These are phyloP conservation scores for Sanderia malayensis DNA, from an alignment of 30 jellyfish, hydroid and myxozoan species.

Conservation along the genomic window DNA sequence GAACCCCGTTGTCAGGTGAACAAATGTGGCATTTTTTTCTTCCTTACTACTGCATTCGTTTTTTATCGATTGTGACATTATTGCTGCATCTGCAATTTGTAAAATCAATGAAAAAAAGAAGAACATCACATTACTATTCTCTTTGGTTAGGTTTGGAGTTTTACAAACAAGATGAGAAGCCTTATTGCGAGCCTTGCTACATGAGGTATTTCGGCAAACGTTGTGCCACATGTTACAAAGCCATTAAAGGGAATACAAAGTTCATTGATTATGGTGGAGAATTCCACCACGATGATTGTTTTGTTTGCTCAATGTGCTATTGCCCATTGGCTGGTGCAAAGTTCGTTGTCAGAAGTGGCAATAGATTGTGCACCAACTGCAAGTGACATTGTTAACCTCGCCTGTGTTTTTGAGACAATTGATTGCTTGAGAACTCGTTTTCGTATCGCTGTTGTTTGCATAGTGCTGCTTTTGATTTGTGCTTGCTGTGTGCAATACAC, in stretches of 20 bases:
- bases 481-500: too few relatives aligned
- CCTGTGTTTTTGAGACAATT: too few relatives aligned
- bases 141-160: slow-evolving; percentile 62
- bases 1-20: slow-evolving; percentile 79
- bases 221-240: slow-evolving; percentile 80
- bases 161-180: slow-evolving; percentile 76
- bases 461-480: too few relatives aligned
- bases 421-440: too few relatives aligned
- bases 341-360: slow-evolving; percentile 75
- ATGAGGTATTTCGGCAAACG: slow-evolving; percentile 73
- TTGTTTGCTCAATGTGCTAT: slow-evolving; percentile 74
- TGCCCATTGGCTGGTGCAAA: slow-evolving; percentile 82
- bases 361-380: slow-evolving; percentile 77
- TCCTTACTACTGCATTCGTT: too few relatives aligned
- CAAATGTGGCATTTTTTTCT: too few relatives aligned
- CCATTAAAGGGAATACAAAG: slow-evolving; percentile 86
- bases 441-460: too few relatives aligned
- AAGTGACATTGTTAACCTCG: slow-evolving; percentile 34
- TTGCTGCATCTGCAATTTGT: too few relatives aligned
- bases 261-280: slow-evolving; percentile 79
- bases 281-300: slow-evolving; percentile 85
- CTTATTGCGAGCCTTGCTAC: slow-evolving; percentile 91
- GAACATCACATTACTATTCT: too few relatives aligned
- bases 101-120: too few relatives aligned
- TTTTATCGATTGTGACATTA: too few relatives aligned